Conservation (phyloP, 2,888 invertebrate genomes). For the Sipha maydis region DNA sequence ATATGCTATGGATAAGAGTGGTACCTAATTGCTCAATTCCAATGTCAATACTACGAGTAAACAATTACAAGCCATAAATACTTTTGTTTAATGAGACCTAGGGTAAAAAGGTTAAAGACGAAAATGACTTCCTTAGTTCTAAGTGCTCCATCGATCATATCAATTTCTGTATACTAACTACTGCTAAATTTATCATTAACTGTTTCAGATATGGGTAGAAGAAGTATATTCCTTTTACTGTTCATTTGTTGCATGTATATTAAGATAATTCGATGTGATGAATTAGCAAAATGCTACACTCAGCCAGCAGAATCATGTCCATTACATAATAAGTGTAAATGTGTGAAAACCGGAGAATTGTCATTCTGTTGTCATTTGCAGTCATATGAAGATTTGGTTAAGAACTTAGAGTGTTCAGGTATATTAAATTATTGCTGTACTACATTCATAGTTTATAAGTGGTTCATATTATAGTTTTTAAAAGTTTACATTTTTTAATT, state of each 20-base stretch:
- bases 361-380: slow-evolving; percentile 48
- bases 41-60: slow-evolving; percentile 45
- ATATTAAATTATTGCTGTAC: neutral
- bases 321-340: slow-evolving; percentile 38
- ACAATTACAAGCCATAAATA: slow-evolving; percentile 30
- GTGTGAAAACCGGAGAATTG: slow-evolving; percentile 8
- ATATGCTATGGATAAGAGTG: neutral
- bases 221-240: slow-evolving; percentile 1
- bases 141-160: neutral
- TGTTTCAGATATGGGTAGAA: slow-evolving; percentile 50
- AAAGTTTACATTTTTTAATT: neutral
- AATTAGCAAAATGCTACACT: slow-evolving; percentile 37
- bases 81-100: neutral
- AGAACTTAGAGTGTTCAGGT: slow-evolving; percentile 45
- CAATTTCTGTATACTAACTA: neutral
- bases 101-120: neutral
- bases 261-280: slow-evolving; percentile 27
- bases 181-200: neutral
- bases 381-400: slow-evolving; percentile 48
- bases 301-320: slow-evolving; percentile 38
- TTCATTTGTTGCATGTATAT: slow-evolving; percentile 32
- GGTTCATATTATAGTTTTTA: neutral
- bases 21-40: neutral
- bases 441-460: neutral
- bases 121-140: slow-evolving; percentile 5